Conservation (phyloP, 2,888 invertebrate species). For the Bhutanitis thaidina region DNA sequence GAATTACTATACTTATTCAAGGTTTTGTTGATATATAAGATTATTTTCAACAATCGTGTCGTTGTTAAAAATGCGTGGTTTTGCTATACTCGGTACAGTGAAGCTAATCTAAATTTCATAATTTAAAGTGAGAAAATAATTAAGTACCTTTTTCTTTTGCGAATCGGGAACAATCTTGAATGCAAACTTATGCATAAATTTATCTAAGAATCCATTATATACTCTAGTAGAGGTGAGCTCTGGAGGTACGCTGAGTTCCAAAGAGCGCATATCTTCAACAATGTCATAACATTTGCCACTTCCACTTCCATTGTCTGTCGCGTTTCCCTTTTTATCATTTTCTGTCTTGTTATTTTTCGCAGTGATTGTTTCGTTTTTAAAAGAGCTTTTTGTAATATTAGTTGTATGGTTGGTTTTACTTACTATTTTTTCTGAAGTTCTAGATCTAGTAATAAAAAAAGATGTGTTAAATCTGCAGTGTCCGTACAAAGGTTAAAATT, state of each 20-base stretch:
- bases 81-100: no score
- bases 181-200: constrained; percentile 10
- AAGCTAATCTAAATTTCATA: no score
- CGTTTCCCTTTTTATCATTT: neutral
- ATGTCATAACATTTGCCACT: constrained; percentile 8
- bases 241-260: constrained; percentile 4
- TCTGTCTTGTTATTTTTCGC: neutral
- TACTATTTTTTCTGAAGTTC: neutral
- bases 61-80: no score
- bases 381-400: neutral
- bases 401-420: neutral
- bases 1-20: no score
- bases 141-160: constrained; percentile 1
- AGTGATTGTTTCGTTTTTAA: neutral
- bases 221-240: neutral
- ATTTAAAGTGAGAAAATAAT: no score
- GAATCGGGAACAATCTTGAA: constrained; percentile 7
- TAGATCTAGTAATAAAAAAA: neutral
- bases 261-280: constrained; percentile 2
- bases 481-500: no score
- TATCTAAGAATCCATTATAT: constrained; percentile 5
- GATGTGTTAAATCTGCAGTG: neutral
- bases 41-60: no score
- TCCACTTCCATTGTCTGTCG: neutral
- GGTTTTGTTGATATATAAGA: no score